Percentiles rank a stretch among this genome's conserved stretches.
Evolutionary conservation across 2,797 vertebrate genomes (phyloP).

Genomic region (Pseudochromis fuscus): DNA sequence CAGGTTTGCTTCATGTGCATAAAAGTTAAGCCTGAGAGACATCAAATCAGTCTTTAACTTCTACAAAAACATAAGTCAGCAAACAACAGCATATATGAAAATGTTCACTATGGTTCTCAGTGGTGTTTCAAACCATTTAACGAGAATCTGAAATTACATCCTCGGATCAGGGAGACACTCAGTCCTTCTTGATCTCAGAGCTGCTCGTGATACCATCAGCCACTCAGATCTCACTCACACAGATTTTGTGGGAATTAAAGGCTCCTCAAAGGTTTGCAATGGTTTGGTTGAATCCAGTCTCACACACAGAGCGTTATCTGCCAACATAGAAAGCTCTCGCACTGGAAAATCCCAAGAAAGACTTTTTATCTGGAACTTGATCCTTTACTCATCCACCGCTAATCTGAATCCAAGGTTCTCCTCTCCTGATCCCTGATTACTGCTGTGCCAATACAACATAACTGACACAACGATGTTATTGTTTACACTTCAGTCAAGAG

Average conservation of each 20-base stretch:
- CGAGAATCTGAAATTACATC: not conserved
- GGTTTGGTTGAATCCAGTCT: no score
- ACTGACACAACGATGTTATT: no score
- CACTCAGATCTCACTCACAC: constrained; percentile 2
- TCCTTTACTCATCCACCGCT: not conserved
- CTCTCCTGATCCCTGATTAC: no score
- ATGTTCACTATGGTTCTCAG: not conserved
- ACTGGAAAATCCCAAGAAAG: no score
- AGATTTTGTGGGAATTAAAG: not conserved
- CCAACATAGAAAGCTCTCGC: not conserved
- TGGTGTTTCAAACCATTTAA: not conserved
- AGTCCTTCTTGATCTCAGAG: constrained; percentile 4
- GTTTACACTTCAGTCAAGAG: no score
- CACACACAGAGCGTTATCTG: not conserved
- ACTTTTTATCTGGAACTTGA: not conserved
- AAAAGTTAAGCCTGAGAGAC: no score
- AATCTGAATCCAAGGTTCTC: no score
- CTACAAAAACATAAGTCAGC: no score
- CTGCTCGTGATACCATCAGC: constrained; percentile 12
- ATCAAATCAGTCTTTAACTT: no score
- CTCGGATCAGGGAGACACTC: not conserved
- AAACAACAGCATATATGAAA: not conserved
- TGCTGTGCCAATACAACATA: no score
- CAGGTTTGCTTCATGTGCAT: not conserved
- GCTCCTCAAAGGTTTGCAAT: not conserved